Conservation (phyloP, 2,888 invertebrate genomes). For the Anticlea derivata region DNA sequence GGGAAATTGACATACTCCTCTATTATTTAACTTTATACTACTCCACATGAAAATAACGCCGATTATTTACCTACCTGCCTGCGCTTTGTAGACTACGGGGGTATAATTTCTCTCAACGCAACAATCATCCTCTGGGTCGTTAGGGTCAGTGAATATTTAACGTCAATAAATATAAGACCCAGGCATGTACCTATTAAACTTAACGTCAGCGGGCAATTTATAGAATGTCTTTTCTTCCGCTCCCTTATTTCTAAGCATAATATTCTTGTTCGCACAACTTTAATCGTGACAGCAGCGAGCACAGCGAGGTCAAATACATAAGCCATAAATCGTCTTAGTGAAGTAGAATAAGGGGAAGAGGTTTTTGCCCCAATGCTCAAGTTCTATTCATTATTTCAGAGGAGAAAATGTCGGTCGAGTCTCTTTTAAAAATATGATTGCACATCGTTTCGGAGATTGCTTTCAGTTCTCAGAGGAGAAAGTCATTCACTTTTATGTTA, state of each 20-base stretch:
- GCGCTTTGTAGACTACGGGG: too few relatives aligned
- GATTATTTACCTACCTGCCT: too few relatives aligned
- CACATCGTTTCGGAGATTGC: conserved; percentile 27
- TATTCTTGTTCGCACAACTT: conserved; percentile 62
- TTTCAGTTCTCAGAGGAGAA: conserved; percentile 24
- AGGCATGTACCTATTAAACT: conserved; percentile 40
- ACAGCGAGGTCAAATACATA: conserved; percentile 70
- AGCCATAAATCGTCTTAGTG: conserved; percentile 68
- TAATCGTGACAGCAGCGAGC: conserved; percentile 59
- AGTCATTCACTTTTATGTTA: conserved; percentile 11
- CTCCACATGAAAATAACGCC: too few relatives aligned
- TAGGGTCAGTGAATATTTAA: conserved; percentile 32
- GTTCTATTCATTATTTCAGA: conserved; percentile 64
- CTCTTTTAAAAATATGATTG: conserved; percentile 37
- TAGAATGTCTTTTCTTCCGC: conserved; percentile 47
- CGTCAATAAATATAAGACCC: conserved; percentile 27
- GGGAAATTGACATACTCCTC: too few relatives aligned
- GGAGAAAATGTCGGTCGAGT: conserved; percentile 40
- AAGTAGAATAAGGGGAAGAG: conserved; percentile 58
- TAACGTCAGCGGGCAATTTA: conserved; percentile 48
- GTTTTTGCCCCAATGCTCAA: conserved; percentile 59
- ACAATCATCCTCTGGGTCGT: conserved; percentile 23
- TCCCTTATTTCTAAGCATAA: conserved; percentile 50
- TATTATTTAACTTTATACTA: too few relatives aligned
- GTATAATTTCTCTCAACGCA: conserved; percentile 8